phyloP scores from a whole-genome alignment of 2,113 vertebrate genomes.

The Poecilia latipinna region DNA sequence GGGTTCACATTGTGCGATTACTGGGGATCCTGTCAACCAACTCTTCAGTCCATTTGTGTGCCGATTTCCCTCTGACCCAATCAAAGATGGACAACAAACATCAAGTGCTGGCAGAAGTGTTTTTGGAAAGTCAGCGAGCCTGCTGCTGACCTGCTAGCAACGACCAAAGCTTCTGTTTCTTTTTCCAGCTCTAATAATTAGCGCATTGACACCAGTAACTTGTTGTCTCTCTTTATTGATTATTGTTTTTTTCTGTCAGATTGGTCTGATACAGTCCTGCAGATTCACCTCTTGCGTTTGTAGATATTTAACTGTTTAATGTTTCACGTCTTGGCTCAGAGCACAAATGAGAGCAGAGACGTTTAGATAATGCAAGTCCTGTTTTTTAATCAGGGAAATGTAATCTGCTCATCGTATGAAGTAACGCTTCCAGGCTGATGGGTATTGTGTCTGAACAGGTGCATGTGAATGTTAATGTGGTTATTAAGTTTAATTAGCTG shows the following conservation, averaged over 20 bases:
- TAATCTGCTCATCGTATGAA: slow-evolving; percentile 34
- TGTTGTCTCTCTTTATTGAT: neutral
- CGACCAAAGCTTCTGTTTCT: neutral
- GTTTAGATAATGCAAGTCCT: slow-evolving; percentile 26
- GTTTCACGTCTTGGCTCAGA: neutral
- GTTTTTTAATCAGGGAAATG: slow-evolving; percentile 29
- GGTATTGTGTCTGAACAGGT: slow-evolving; percentile 12
- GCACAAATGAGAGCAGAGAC: too few relatives aligned
- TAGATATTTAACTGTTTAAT: slow-evolving; percentile 12
- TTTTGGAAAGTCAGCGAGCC: too few relatives aligned
- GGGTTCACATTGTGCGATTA: too few relatives aligned
- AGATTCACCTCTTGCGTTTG: neutral
- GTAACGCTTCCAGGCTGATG: slow-evolving; percentile 24
- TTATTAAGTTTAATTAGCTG: slow-evolving; percentile 35
- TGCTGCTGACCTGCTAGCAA: neutral
- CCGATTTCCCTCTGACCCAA: too few relatives aligned
- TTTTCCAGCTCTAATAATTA: neutral
- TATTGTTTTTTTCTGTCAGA: neutral
- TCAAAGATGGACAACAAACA: too few relatives aligned
- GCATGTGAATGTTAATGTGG: slow-evolving; percentile 15
- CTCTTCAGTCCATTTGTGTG: too few relatives aligned
- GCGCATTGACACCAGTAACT: neutral
- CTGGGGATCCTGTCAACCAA: too few relatives aligned
- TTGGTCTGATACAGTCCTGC: neutral
- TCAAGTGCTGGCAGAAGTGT: too few relatives aligned